A percentile compares a stretch with the other conserved stretches of the same genome.
Conservation (phyloP, 2,113 vertebrate species). For the Elgaria multicarinata region DNA sequence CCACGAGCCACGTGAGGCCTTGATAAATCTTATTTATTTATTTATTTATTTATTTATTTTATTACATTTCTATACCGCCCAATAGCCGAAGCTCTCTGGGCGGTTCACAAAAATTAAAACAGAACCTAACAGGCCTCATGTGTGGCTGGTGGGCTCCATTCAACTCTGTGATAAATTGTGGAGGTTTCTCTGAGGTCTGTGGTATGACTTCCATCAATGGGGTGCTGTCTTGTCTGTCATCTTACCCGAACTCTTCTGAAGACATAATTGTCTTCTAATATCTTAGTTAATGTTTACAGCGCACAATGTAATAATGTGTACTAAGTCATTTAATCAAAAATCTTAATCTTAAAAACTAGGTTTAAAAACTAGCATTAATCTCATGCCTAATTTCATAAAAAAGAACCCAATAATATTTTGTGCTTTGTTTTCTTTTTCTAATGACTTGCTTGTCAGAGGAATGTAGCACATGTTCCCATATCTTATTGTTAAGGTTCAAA, state of each 20-base stretch:
- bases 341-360: conserved; percentile 43
- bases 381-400: not conserved
- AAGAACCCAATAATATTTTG: not conserved
- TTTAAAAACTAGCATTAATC: no score
- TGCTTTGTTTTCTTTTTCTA: not conserved
- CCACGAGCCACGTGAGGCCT: not conserved
- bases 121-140: not conserved
- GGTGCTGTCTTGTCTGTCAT: not conserved
- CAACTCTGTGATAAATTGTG: not conserved
- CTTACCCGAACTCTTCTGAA: conserved; percentile 15
- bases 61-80: no score
- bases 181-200: not conserved
- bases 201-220: no score
- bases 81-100: no score
- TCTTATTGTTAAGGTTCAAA: not conserved
- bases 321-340: conserved; percentile 46
- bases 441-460: no score
- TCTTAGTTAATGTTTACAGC: conserved; percentile 53
- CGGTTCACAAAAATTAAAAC: no score
- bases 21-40: no score
- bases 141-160: not conserved
- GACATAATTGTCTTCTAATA: conserved; percentile 34
- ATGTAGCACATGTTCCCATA: not conserved
- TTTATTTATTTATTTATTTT: no score
- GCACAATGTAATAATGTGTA: conserved; percentile 42